phyloP scores from a whole-genome alignment of 2,797 vertebrate species.

The Spea hammondii region DNA sequence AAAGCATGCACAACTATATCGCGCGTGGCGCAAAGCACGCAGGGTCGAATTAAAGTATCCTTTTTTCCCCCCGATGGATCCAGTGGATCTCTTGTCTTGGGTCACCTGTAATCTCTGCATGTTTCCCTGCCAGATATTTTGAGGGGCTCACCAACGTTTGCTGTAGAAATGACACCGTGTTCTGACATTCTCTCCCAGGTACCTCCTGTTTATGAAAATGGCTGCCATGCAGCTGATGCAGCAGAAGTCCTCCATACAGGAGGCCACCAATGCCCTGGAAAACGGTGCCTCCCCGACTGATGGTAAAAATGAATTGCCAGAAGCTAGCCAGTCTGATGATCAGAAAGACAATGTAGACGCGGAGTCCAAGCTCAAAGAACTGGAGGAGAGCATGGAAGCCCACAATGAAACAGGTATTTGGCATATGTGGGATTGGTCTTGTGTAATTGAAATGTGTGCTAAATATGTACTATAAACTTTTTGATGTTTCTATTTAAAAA shows the following conservation, averaged over 20 bases:
- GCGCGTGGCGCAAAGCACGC: too few relatives aligned
- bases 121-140: slow-evolving; percentile 9
- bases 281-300: slow-evolving; percentile 57
- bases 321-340: slow-evolving; percentile 61
- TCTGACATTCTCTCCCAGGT: slow-evolving; percentile 66
- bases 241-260: slow-evolving; percentile 86
- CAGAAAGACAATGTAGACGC: slow-evolving; percentile 80
- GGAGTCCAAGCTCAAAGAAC: slow-evolving; percentile 92
- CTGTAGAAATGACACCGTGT: neutral
- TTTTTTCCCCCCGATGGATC: too few relatives aligned
- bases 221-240: slow-evolving; percentile 97
- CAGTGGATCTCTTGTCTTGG: neutral
- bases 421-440: too few relatives aligned
- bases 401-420: slow-evolving; percentile 85
- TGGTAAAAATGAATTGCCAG: slow-evolving; percentile 59
- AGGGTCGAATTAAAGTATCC: too few relatives aligned
- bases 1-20: too few relatives aligned
- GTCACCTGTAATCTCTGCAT: neutral
- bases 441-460: too few relatives aligned
- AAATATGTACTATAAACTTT: too few relatives aligned
- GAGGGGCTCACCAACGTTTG: too few relatives aligned
- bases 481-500: too few relatives aligned
- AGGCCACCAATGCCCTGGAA: slow-evolving; percentile 58
- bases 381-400: slow-evolving; percentile 86
- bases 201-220: slow-evolving; percentile 98